These are phyloP conservation scores for Ophion ventricosus DNA, from an alignment of 2,888 invertebrate species.

Conservation along the genomic window DNA sequence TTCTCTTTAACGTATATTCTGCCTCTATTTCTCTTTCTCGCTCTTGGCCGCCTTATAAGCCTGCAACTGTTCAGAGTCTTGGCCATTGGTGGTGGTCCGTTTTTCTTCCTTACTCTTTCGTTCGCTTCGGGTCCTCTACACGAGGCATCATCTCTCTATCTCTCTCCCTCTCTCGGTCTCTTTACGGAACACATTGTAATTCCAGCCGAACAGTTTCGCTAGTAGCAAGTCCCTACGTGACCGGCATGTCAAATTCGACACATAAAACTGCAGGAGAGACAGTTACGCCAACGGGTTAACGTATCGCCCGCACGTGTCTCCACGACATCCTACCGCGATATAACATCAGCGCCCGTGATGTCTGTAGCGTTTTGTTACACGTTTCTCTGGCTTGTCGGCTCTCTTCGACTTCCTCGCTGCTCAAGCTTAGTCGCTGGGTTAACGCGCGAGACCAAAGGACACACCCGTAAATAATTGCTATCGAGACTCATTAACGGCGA, in stretches of 20 bases:
- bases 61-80: conserved; percentile 39
- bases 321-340: conserved; percentile 38
- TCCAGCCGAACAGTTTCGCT: conserved; percentile 81
- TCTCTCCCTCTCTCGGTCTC: conserved; percentile 63
- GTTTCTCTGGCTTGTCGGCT: conserved; percentile 53
- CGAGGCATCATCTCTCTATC: conserved; percentile 37
- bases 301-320: conserved; percentile 82
- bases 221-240: conserved; percentile 82
- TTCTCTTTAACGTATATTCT: conserved; percentile 23
- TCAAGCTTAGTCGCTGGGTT: conserved; percentile 36
- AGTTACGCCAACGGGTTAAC: conserved; percentile 80
- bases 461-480: conserved; percentile 77
- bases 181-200: conserved; percentile 80
- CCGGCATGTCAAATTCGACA: conserved; percentile 82
- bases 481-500: conserved; percentile 75
- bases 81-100: conserved; percentile 32
- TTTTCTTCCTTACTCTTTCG: conserved; percentile 30
- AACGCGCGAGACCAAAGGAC: conserved; percentile 62
- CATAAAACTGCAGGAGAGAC: conserved; percentile 82
- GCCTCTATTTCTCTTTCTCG: conserved; percentile 44
- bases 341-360: conserved; percentile 61
- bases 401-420: conserved; percentile 46
- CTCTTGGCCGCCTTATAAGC: conserved; percentile 54
- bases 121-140: conserved; percentile 54
- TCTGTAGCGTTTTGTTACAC: conserved; percentile 58